Percentiles rank a stretch among this genome's conserved stretches.
Evolutionary conservation across 2,888 invertebrate species (phyloP).

Genomic region (Netelia virgata): DNA sequence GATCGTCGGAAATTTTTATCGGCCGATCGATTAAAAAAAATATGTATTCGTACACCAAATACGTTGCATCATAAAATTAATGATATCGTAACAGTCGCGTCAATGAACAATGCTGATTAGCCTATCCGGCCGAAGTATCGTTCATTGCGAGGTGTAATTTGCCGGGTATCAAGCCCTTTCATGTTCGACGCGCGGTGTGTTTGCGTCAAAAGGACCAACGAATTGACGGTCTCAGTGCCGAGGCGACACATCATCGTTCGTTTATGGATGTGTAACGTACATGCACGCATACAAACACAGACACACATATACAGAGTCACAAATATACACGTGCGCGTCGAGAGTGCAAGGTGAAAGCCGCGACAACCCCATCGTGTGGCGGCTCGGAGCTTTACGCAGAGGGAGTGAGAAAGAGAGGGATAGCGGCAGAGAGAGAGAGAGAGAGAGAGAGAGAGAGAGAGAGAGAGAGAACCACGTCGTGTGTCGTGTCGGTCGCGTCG

Average conservation of each 20-base stretch:
- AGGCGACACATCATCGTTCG: conserved; percentile 40
- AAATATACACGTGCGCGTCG: conserved; percentile 66
- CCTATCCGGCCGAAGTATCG: conserved; percentile 2
- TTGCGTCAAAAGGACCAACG: conserved; percentile 54
- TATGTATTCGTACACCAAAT: too few relatives aligned
- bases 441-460: conserved; percentile 57
- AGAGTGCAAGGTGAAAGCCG: conserved; percentile 71
- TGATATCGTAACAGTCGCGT: neutral
- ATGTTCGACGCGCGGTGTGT: conserved; percentile 19
- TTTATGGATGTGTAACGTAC: neutral
- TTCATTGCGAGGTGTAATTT: conserved; percentile 31
- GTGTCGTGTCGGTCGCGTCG: conserved; percentile 76
- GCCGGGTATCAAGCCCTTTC: conserved; percentile 29
- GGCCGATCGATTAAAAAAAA: too few relatives aligned
- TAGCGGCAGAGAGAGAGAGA: conserved; percentile 58
- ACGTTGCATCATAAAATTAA: neutral
- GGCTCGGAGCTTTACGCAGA: conserved; percentile 65
- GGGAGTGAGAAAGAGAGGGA: conserved; percentile 63
- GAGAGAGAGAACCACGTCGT: conserved; percentile 65
- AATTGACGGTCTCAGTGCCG: conserved; percentile 42
- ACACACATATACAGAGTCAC: neutral
- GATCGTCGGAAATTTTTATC: neutral
- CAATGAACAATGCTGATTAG: conserved; percentile 2
- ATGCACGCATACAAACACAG: neutral
- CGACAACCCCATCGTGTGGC: conserved; percentile 59